Conservation (phyloP, 2,113 vertebrate species). For the Procavia capensis region DNA sequence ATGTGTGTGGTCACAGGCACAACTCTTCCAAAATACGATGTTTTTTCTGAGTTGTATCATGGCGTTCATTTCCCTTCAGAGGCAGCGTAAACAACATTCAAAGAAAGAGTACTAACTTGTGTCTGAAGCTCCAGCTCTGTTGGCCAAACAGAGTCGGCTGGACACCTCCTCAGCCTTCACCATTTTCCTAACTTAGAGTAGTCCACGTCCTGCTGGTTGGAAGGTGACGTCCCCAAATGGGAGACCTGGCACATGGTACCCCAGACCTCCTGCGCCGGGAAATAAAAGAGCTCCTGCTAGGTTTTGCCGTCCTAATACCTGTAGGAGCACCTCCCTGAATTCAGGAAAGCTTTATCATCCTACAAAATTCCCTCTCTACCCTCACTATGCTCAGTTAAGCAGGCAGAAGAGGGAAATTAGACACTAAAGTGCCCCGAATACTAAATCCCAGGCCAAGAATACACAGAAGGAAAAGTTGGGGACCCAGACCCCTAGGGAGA, state of each 20-base stretch:
- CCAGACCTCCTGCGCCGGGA: background rate
- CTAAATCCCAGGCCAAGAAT: background rate
- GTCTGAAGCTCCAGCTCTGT: background rate
- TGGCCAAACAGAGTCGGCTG: background rate
- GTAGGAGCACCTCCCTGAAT: background rate
- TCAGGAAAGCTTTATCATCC: background rate
- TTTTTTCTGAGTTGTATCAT: background rate
- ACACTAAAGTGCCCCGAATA: background rate
- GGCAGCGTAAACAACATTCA: background rate
- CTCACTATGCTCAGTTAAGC: background rate
- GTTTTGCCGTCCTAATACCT: background rate
- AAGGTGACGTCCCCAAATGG: background rate
- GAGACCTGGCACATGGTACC: background rate
- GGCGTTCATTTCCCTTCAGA: background rate
- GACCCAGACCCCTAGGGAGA: background rate
- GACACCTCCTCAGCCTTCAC: background rate
- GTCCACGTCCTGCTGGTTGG: background rate
- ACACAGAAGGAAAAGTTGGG: background rate
- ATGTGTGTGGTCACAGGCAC: background rate
- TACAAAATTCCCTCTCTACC: background rate
- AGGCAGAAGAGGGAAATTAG: background rate
- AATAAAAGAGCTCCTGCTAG: accelerated
- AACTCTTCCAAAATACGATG: background rate
- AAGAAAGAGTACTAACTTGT: background rate
- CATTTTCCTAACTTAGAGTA: background rate